Evolutionary conservation across 2,113 vertebrate species (phyloP), one percentile per base, ranked within the genome.

Genomic region (Callithrix jacchus): DNA sequence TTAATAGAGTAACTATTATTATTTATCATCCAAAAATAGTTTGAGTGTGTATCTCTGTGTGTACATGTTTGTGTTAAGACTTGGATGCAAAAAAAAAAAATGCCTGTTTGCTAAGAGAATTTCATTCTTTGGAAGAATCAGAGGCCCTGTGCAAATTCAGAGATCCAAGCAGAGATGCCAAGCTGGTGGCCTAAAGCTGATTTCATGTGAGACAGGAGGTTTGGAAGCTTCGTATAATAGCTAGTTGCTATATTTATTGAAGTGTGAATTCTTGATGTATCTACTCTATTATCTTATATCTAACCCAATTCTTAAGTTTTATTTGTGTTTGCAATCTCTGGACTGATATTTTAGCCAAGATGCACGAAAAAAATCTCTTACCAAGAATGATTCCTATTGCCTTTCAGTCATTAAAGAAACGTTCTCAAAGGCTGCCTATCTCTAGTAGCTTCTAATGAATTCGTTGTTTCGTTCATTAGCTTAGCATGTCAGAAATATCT

Each of bases 401-500:
- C 56, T 95, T 89, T 87, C 86, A 71, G 20, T 90, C n/a, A 68
- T 91, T 85, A 88, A 91, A 89, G 35, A 17, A 70, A 79, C 49
- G 23, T 82, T 85, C 81, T 87, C 93, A 90, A 93, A 92, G 49
- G 5, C 91, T 81, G 93, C 68, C 56, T 94, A 77, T 95, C 90
- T 92, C n/a, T 76, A 90, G 95, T n/a, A 94, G 80, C 54, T 77
- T 95, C 82, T 95, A 95, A 90, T 93, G 73, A 94, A 95, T 86
- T 94, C 91, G 91, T 83, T 95, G 87, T 97, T 96, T 93, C 81
- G 20, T 86, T 97, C 87, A 94, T 93, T 96, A 96, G 85, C 20
- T 58, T 88, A 85, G 45, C 71, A 77, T 96, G 87, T 88, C 95
- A 97, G 88, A 87, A 82, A 64, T 95, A 93, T 97, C 96, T 93